phyloP scores from a whole-genome alignment of 2,113 vertebrate species.

The Myrmecobius fasciatus region DNA sequence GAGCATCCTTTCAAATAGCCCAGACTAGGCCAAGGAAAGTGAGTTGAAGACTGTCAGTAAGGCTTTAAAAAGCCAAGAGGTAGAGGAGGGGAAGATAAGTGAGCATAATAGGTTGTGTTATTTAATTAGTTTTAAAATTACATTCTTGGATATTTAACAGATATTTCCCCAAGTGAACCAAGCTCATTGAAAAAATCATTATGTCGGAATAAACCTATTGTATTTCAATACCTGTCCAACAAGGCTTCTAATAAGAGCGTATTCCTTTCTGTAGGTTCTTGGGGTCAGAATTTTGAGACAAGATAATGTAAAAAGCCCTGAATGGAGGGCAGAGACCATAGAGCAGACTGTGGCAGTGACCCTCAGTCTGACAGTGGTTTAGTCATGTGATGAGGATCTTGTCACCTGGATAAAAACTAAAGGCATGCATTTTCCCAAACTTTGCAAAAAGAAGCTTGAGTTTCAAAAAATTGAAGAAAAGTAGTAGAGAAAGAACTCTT shows the following conservation, averaged over 20 bases:
- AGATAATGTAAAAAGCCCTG: conserved; percentile 22
- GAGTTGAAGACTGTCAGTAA: conserved; percentile 55
- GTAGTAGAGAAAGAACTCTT: not conserved
- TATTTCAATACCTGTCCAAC: conserved; percentile 26
- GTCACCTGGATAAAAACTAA: not conserved
- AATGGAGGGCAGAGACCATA: conserved; percentile 4
- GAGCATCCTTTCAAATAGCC: conserved; percentile 52
- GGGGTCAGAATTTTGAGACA: not conserved
- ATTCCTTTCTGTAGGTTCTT: conserved; percentile 37
- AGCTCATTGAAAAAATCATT: conserved; percentile 35
- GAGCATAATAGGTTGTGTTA: conserved; percentile 48
- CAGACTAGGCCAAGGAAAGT: conserved; percentile 41
- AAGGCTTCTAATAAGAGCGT: conserved; percentile 35
- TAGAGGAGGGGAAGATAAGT: conserved; percentile 19
- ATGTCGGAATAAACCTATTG: conserved; percentile 38
- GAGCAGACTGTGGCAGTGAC: not conserved
- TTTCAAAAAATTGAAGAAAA: conserved; percentile 25
- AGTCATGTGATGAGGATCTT: not conserved
- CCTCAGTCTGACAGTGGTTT: not conserved
- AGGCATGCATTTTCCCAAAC: conserved; percentile 9
- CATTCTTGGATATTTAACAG: conserved; percentile 40
- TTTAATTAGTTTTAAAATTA: conserved; percentile 56
- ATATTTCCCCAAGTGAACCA: conserved; percentile 43
- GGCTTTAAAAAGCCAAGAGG: conserved; percentile 10
- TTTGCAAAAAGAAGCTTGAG: not conserved